A percentile compares a stretch with the other conserved stretches of the same genome.
Conservation (phyloP, 2,797 vertebrate genomes). For the Allobates femoralis region DNA sequence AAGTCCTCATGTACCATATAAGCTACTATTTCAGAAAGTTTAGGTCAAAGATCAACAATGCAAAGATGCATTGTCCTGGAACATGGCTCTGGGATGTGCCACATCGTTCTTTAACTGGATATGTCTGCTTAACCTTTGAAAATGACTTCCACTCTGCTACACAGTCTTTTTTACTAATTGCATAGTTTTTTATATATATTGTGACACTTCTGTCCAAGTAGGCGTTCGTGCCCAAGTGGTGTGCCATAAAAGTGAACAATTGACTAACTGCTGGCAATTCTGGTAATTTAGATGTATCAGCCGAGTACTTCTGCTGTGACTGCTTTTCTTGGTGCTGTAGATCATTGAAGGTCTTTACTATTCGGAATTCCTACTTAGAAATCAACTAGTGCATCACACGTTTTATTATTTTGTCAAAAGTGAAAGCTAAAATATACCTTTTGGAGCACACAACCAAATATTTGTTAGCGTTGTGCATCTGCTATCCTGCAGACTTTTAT, state of each 20-base stretch:
- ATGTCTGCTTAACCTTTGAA: neutral
- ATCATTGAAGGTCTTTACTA: conserved; percentile 5
- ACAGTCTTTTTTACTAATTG: neutral
- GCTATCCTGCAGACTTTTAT: neutral
- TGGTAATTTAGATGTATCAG: neutral
- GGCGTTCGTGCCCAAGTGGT: neutral
- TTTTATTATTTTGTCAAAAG: conserved; percentile 41
- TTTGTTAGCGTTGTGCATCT: conserved; percentile 2
- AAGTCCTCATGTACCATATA: neutral
- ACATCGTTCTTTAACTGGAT: neutral
- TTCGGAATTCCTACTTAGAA: neutral
- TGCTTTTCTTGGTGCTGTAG: neutral
- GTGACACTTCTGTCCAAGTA: neutral
- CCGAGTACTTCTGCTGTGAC: neutral
- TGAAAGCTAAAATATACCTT: conserved; percentile 11
- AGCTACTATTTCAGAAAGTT: neutral
- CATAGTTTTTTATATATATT: neutral
- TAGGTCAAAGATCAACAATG: neutral
- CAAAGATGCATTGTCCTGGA: neutral
- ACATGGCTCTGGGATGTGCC: neutral
- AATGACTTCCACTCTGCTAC: neutral
- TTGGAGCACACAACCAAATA: neutral
- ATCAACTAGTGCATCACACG: conserved; percentile 1
- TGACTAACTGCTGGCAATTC: conserved; percentile 15
- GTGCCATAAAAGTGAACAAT: neutral